These are phyloP conservation scores for Riparia riparia DNA, from an alignment of 2,113 vertebrate species.

Conservation along the genomic window DNA sequence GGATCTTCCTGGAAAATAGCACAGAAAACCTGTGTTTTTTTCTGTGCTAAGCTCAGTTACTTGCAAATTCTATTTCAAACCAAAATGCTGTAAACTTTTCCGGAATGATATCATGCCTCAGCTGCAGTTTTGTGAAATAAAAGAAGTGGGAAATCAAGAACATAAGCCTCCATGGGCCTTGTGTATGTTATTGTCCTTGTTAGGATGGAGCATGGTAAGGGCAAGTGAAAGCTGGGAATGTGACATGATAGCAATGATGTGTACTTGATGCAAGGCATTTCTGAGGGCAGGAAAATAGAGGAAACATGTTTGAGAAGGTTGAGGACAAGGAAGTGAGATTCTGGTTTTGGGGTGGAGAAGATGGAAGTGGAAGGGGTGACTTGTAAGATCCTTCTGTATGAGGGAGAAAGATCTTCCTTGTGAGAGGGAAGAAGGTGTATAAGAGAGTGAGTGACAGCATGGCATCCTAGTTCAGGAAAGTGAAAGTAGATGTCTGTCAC, in stretches of 20 bases:
- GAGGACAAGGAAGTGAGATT: background rate
- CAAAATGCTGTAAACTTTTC: background rate
- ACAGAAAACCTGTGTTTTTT: background rate
- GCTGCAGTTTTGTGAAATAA: background rate
- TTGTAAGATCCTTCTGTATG: background rate
- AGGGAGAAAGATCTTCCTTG: background rate
- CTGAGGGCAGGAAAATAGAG: background rate
- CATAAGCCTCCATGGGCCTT: background rate
- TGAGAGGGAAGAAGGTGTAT: background rate
- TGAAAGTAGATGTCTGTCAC: background rate
- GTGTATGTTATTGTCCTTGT: rapidly evolving
- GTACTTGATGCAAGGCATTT: background rate
- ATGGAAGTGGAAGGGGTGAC: background rate
- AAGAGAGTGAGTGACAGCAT: background rate
- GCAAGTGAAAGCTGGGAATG: background rate
- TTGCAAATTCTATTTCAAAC: background rate
- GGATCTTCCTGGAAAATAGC: background rate
- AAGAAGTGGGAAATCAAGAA: background rate
- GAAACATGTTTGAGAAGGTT: background rate
- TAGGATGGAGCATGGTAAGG: background rate
- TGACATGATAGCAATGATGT: rapidly evolving
- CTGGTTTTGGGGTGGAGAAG: rapidly evolving
- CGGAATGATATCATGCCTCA: background rate
- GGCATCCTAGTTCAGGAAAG: background rate
- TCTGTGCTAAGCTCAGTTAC: background rate